Percentiles rank a stretch among this genome's conserved stretches.
Evolutionary conservation across 2,888 invertebrate species (phyloP).

Genomic region (Bellardia bayeri): DNA sequence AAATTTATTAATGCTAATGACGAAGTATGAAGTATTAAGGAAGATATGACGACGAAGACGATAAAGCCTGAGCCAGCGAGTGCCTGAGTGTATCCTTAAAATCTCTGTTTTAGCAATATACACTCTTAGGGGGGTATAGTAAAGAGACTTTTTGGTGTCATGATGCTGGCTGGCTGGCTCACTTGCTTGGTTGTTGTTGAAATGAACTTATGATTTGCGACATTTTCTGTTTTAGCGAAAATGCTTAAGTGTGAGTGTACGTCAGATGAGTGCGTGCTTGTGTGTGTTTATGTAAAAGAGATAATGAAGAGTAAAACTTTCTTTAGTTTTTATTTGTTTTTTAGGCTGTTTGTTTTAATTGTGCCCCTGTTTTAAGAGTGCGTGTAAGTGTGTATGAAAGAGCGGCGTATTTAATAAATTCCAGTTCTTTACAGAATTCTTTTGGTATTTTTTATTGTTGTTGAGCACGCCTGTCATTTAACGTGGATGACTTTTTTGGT

Average conservation of each 20-base stretch:
- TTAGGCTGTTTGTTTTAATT: background rate
- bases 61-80: background rate
- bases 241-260: conserved; percentile 44
- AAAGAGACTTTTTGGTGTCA: conserved; percentile 54
- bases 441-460: background rate
- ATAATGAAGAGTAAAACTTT: conserved; percentile 34
- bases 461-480: conserved; percentile 24
- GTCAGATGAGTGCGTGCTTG: conserved; percentile 20
- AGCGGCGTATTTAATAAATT: background rate
- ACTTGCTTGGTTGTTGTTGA: conserved; percentile 9
- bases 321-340: conserved; percentile 27
- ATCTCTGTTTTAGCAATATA: conserved; percentile 67
- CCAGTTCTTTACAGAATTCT: background rate
- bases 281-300: background rate
- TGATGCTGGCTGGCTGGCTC: background rate
- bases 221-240: conserved; percentile 50
- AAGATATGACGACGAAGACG: background rate
- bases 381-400: conserved; percentile 15
- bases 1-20: conserved; percentile 31
- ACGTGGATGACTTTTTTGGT: conserved; percentile 2
- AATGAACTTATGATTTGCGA: conserved; percentile 37
- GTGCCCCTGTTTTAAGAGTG: background rate
- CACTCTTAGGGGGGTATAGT: conserved; percentile 55
- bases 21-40: background rate
- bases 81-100: conserved; percentile 8